A percentile compares a stretch with the other conserved stretches of the same genome.
Conservation (phyloP, 23 tunicate genomes). For the Diplosoma virens region DNA sequence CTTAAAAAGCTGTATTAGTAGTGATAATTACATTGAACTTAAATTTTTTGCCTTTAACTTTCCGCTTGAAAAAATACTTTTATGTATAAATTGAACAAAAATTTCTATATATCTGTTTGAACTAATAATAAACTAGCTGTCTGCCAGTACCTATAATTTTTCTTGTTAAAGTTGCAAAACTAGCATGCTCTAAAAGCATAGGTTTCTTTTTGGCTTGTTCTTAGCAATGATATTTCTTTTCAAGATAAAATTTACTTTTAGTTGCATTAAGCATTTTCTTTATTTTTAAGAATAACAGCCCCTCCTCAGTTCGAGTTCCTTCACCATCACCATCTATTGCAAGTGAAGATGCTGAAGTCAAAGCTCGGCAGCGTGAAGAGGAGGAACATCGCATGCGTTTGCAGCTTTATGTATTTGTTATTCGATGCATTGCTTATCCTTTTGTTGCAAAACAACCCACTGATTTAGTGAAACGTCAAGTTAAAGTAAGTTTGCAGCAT, state of each 20-base stretch:
- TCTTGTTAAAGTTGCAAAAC: too few relatives aligned
- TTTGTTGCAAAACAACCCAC: conserved; percentile 90
- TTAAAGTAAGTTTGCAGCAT: conserved; percentile 69
- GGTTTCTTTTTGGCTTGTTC: background rate
- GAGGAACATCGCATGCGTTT: conserved; percentile 67
- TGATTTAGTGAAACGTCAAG: conserved; percentile 83
- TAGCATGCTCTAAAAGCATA: background rate
- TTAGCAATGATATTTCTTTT: background rate
- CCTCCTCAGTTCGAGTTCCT: conserved; percentile 35
- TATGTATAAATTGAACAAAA: too few relatives aligned
- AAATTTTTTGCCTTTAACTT: too few relatives aligned
- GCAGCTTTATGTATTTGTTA: conserved; percentile 88
- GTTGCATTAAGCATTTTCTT: background rate
- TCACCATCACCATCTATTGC: conserved; percentile 83
- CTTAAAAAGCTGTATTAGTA: too few relatives aligned
- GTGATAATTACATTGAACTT: too few relatives aligned
- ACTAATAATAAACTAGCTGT: too few relatives aligned
- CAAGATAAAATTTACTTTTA: background rate
- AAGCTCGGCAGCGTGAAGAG: conserved; percentile 60
- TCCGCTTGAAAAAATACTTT: too few relatives aligned
- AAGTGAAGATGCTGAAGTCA: conserved; percentile 75
- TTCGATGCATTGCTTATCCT: conserved; percentile 90
- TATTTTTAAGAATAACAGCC: conserved; percentile 53
- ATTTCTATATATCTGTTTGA: too few relatives aligned
- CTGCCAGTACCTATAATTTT: too few relatives aligned